Conservation (phyloP, 2,888 invertebrate species). For the Coleophora deauratella region DNA sequence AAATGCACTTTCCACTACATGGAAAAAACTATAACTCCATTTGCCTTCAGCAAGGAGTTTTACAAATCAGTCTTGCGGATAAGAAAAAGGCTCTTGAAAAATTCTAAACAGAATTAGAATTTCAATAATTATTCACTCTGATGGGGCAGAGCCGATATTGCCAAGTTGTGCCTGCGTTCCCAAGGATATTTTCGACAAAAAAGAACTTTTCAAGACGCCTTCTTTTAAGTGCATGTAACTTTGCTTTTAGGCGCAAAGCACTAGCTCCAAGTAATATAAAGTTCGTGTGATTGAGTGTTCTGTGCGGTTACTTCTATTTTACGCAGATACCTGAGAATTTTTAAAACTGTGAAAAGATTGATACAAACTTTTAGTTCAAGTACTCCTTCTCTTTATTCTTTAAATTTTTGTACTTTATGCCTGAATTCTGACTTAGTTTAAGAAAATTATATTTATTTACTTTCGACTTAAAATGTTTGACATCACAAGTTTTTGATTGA, state of each 20-base stretch:
- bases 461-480: too few species aligned
- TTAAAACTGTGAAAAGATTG: too few species aligned
- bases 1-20: too few species aligned
- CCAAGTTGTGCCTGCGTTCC: slow-evolving; percentile 41
- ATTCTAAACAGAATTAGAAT: slow-evolving; percentile 32
- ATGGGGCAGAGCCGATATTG: slow-evolving; percentile 46
- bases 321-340: too few species aligned
- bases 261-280: slow-evolving; percentile 35
- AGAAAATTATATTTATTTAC: too few species aligned
- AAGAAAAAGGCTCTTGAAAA: too few species aligned
- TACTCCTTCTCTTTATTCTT: too few species aligned
- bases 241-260: slow-evolving; percentile 39
- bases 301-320: slow-evolving; percentile 19
- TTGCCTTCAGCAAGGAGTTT: too few species aligned
- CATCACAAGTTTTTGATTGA: slow-evolving; percentile 11
- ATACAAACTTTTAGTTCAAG: too few species aligned
- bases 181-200: slow-evolving; percentile 35
- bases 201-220: slow-evolving; percentile 42
- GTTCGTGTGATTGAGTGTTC: slow-evolving; percentile 36
- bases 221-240: slow-evolving; percentile 52
- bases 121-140: slow-evolving; percentile 50
- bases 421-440: too few species aligned
- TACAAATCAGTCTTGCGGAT: too few species aligned
- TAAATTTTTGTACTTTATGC: too few species aligned
- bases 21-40: slow-evolving; percentile 3